A percentile compares a stretch with the other conserved stretches of the same genome.
Conservation (phyloP, 2,113 vertebrate genomes). For the Cichladusa arquata region DNA sequence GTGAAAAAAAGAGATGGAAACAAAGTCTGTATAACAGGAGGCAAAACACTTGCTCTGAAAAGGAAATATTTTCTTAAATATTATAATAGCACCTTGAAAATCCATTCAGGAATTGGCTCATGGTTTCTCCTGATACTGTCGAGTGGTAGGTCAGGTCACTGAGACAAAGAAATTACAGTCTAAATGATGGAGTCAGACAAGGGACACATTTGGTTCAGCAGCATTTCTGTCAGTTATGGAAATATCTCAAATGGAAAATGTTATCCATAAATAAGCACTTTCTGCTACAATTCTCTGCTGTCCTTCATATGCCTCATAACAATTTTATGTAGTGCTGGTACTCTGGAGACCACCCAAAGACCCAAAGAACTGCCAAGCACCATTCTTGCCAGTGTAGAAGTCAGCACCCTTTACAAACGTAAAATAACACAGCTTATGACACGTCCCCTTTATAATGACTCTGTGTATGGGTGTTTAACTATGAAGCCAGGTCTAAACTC, state of each 20-base stretch:
- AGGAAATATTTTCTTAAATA: slow-evolving; percentile 25
- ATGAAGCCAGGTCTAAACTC: neutral
- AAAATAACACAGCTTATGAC: neutral
- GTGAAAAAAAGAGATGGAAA: neutral
- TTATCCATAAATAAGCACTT: neutral
- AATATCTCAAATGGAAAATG: neutral
- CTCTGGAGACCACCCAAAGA: neutral
- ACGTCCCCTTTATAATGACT: neutral
- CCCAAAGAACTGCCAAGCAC: neutral
- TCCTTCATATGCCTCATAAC: neutral
- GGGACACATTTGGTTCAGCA: neutral
- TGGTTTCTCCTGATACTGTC: neutral
- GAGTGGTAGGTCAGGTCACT: neutral
- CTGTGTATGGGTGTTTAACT: neutral
- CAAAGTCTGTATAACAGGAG: neutral
- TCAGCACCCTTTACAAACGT: neutral
- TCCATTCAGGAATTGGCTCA: neutral
- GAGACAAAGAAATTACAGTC: neutral
- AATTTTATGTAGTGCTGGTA: neutral
- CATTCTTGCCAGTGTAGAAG: neutral
- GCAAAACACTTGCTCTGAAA: slow-evolving; percentile 4
- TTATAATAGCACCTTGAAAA: slow-evolving; percentile 7
- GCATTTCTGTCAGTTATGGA: neutral
- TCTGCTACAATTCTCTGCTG: neutral
- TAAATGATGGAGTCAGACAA: neutral